A percentile compares a stretch with the other conserved stretches of the same genome.
phyloP scores from a whole-genome alignment of 2,113 vertebrate species.

The Hydrochoerus hydrochaeris region DNA sequence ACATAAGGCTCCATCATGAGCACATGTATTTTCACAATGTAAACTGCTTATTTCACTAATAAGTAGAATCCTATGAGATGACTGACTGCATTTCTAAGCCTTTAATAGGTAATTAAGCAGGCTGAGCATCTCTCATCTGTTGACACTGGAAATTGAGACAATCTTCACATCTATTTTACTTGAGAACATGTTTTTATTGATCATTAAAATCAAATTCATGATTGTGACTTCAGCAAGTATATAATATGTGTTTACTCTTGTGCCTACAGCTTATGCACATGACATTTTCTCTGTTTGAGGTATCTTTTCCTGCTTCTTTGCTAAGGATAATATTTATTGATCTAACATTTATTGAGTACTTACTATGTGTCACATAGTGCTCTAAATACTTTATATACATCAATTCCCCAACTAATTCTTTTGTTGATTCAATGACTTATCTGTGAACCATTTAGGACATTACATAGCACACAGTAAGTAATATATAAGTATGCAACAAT shows the following conservation, averaged over 20 bases:
- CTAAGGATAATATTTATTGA: conserved; percentile 45
- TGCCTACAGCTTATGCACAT: conserved; percentile 1
- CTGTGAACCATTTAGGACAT: neutral
- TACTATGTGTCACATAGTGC: neutral
- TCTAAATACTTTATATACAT: conserved; percentile 31
- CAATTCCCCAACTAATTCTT: neutral
- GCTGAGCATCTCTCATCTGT: neutral
- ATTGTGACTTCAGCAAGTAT: neutral
- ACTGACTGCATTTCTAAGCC: neutral
- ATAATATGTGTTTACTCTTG: neutral
- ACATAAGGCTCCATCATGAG: neutral
- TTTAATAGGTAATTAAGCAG: neutral
- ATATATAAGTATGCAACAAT: neutral
- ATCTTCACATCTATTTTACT: neutral
- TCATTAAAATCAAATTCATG: neutral
- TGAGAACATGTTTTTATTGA: neutral
- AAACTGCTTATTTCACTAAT: neutral
- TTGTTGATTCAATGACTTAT: neutral
- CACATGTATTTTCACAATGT: neutral
- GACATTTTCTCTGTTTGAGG: conserved; percentile 39
- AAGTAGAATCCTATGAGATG: neutral
- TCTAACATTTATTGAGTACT: conserved; percentile 27
- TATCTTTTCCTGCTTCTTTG: conserved; percentile 32
- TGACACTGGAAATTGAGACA: neutral
- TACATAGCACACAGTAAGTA: neutral